These are phyloP conservation scores for Mesitornis unicolor DNA, from an alignment of 2,113 vertebrate genomes.

Conservation along the genomic window DNA sequence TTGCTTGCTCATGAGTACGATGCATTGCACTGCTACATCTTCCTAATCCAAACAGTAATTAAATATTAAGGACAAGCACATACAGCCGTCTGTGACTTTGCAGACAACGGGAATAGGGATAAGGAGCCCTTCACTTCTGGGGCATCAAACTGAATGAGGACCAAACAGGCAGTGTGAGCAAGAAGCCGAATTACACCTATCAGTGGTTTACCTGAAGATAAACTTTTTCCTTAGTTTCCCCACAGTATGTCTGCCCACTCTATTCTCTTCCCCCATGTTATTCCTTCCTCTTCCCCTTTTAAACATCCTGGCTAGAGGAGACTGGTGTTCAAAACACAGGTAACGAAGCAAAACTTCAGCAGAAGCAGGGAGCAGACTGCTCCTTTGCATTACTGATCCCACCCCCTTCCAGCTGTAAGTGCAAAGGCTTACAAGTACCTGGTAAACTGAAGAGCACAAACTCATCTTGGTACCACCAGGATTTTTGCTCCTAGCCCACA, in stretches of 20 bases:
- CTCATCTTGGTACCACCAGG: not conserved
- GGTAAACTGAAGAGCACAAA: not conserved
- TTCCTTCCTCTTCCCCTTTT: not conserved
- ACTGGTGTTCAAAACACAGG: not conserved
- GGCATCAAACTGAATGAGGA: not conserved
- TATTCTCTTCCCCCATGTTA: not conserved
- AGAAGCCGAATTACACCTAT: not conserved
- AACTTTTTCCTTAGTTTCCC: not conserved
- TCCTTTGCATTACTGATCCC: not conserved
- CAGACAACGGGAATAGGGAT: not conserved
- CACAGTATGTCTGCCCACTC: not conserved
- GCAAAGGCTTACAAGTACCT: not conserved
- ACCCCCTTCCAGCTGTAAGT: not conserved
- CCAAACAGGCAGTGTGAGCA: not conserved
- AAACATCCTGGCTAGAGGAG: not conserved
- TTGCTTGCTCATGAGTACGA: fast-evolving
- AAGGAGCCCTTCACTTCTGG: not conserved
- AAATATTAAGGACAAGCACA: not conserved
- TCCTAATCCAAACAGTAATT: not conserved
- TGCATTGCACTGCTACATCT: not conserved
- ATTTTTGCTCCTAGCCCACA: not conserved
- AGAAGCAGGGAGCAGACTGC: not conserved
- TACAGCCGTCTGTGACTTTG: not conserved
- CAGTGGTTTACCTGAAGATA: not conserved
- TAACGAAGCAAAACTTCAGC: not conserved